These are phyloP conservation scores for Diachasmimorpha longicaudata DNA, from an alignment of 1,140 invertebrate species.

Conservation along the genomic window DNA sequence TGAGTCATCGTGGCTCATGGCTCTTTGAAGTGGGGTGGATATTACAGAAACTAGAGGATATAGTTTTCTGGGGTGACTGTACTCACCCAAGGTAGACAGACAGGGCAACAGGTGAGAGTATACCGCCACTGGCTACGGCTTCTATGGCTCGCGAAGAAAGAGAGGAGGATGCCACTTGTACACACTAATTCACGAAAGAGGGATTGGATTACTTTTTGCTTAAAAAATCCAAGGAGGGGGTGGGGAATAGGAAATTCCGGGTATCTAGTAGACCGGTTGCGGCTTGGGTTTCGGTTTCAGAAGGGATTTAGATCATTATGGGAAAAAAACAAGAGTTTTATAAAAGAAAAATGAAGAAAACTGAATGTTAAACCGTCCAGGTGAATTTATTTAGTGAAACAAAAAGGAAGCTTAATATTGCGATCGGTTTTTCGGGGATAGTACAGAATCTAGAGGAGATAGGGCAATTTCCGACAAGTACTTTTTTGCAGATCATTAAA, in stretches of 20 bases:
- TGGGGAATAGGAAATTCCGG: background rate
- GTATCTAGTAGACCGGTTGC: background rate
- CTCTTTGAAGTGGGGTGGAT: background rate
- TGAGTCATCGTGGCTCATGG: background rate
- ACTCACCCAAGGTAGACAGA: slow-evolving; percentile 13
- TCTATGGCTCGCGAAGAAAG: background rate
- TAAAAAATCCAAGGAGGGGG: background rate
- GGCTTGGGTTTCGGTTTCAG: background rate
- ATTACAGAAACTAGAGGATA: background rate
- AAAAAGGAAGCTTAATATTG: too few relatives aligned
- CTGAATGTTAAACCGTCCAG: too few relatives aligned
- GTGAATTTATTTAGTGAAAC: too few relatives aligned
- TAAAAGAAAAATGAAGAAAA: background rate
- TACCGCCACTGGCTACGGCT: slow-evolving; percentile 15
- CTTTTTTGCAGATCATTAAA: too few relatives aligned
- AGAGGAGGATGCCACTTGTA: background rate
- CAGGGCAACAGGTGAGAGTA: slow-evolving; percentile 30
- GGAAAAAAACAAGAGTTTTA: background rate
- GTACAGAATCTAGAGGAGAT: too few relatives aligned
- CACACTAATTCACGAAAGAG: slow-evolving; percentile 12
- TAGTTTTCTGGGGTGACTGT: slow-evolving; percentile 11
- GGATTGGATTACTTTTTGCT: slow-evolving; percentile 10
- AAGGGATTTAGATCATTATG: background rate
- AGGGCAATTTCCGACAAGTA: too few relatives aligned
- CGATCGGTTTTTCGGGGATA: too few relatives aligned